A percentile compares a stretch with the other conserved stretches of the same genome.
Conservation (phyloP, 2,113 vertebrate species). For the Falcunculus frontatus region DNA sequence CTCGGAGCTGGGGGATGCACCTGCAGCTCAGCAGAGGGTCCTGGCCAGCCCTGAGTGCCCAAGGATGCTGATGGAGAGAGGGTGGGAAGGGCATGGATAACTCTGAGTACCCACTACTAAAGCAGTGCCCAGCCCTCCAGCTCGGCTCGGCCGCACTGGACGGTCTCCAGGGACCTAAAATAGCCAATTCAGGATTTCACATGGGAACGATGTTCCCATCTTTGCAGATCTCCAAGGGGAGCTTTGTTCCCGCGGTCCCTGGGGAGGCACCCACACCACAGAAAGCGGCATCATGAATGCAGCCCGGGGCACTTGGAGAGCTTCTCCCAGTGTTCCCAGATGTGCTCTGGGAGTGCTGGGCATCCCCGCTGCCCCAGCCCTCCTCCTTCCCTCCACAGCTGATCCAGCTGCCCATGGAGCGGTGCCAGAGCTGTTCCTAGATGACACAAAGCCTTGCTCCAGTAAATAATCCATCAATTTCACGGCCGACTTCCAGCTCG, state of each 20-base stretch:
- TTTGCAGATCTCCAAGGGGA: not conserved
- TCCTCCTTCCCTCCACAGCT: not conserved
- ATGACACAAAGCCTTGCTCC: not conserved
- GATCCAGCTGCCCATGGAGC: not conserved
- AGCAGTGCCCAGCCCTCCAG: not conserved
- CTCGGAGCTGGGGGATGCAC: too few species aligned
- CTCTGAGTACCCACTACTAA: not conserved
- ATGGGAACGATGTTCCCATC: not conserved
- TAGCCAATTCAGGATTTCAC: conserved; percentile 2
- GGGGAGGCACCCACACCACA: not conserved
- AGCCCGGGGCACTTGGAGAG: not conserved
- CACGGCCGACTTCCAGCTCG: rapidly evolving
- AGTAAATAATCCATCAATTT: not conserved
- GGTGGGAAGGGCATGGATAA: not conserved
- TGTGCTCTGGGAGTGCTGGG: not conserved
- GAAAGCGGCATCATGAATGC: not conserved
- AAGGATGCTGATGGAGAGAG: not conserved
- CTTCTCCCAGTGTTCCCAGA: not conserved
- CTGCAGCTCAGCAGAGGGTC: not conserved
- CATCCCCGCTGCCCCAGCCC: rapidly evolving
- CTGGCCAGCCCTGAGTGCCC: not conserved
- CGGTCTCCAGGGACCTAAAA: conserved; percentile 25
- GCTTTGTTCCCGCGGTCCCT: not conserved
- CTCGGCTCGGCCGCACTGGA: not conserved
- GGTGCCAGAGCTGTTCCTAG: not conserved